Evolutionary conservation across 2,113 vertebrate species (phyloP).

Genomic region (Pseudopipra pipra): DNA sequence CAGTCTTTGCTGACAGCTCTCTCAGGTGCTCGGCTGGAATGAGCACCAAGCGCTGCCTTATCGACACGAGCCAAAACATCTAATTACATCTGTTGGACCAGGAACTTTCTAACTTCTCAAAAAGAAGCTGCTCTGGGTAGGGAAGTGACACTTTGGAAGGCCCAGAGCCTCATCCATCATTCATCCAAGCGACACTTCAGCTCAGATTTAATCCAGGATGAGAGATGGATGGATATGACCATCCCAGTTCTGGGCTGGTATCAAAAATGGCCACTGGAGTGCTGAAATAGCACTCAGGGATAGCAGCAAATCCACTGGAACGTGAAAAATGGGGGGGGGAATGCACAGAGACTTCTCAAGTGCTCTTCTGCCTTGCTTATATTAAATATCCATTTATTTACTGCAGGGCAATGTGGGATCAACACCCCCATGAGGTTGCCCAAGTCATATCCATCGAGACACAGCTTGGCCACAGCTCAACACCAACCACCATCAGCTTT

Average conservation of each 20-base stretch:
- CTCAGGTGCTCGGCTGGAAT: neutral
- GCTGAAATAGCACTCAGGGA: neutral
- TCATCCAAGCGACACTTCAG: accelerated
- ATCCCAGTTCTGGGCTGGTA: neutral
- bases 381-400: neutral
- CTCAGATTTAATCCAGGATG: neutral
- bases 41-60: neutral
- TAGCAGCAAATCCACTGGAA: neutral
- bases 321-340: neutral
- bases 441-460: accelerated
- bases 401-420: accelerated
- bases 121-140: neutral
- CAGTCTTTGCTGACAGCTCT: neutral
- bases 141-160: neutral
- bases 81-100: neutral
- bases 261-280: neutral
- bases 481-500: neutral
- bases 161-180: neutral
- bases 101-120: neutral
- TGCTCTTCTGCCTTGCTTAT: neutral
- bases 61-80: neutral
- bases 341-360: neutral
- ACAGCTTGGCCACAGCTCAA: neutral
- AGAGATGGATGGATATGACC: neutral
- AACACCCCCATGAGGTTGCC: neutral